Base-by-base conservation (phyloP, 2,797 vertebrate genomes). In the Phoebastria nigripes region DNA sequence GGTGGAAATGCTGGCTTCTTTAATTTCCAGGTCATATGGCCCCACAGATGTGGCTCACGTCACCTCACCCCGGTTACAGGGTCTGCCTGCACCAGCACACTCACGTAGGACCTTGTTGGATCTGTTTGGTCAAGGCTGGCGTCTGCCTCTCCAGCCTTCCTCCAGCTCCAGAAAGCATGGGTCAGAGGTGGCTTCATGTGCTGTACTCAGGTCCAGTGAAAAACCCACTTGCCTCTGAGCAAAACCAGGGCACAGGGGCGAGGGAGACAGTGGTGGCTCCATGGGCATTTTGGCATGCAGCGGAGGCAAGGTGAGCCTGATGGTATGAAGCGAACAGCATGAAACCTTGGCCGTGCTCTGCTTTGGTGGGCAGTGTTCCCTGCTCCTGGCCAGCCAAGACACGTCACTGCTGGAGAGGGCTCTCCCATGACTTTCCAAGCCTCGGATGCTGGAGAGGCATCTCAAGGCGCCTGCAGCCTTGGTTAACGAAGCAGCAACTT, bases 251-350 rank as follows among this genome's bases (percentile, higher is more conserved):
- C 2, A 3, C 62, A 49, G 33, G 58, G 33, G 20, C 1, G 2
- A 63, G 33, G 29, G 26, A 58, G 6, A 15, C 20, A 29, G 5
- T 6, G 14, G 37, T 0, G 0, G 15, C 63, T 46, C 41, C 5
- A 0, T 0, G 0, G 51, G 26, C 0, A 0, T 26, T 51, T 42
- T 11, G 21, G 61, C 25, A 39, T 0, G 0, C 22, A 14, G 52
- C 1, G 0, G 44, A 35, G 33, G 22, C 59, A 35, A 56, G 81
- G 63, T 5, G 29, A 90, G 69, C 59, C 63, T 28, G 31, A 39
- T 0, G 4, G 51, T 35, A 31, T 0, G 4, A 29, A 2, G 1
- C 0, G 2, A 87, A 37, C 2, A 21, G 39, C 65, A 15, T 5
- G 14, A 1, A 28, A 29, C 39, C 42, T 28, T 25, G 42, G 46